These are phyloP conservation scores for Chaetorhynchus papuensis DNA, from an alignment of 2,113 vertebrate species.

Conservation along the genomic window DNA sequence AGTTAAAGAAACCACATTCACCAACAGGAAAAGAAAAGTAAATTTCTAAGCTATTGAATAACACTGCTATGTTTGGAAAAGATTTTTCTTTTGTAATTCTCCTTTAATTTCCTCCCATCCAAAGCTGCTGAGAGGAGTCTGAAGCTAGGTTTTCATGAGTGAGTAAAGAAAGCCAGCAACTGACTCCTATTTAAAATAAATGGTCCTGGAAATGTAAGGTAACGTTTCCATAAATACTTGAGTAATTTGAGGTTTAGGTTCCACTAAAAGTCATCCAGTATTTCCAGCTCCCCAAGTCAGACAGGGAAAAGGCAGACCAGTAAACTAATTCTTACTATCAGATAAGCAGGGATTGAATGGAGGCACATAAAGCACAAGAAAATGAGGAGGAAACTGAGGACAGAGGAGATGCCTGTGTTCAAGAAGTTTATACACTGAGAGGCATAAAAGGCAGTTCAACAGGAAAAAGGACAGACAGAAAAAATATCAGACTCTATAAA, in stretches of 20 bases:
- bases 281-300: not conserved
- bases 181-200: constrained; percentile 29
- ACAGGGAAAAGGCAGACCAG: not conserved
- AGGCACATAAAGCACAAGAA: not conserved
- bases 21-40: constrained; percentile 35
- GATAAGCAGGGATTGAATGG: not conserved
- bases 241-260: constrained; percentile 23
- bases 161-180: not conserved
- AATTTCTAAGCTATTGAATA: constrained; percentile 54
- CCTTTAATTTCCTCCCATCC: constrained; percentile 45
- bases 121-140: constrained; percentile 5
- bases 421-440: not conserved
- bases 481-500: not conserved
- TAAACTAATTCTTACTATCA: not conserved
- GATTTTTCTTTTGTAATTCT: constrained; percentile 39
- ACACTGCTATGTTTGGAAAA: constrained; percentile 48
- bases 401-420: not conserved
- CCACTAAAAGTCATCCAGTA: not conserved
- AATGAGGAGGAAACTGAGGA: not conserved
- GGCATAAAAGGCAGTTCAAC: not conserved
- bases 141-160: constrained; percentile 13
- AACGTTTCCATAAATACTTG: constrained; percentile 6
- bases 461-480: not conserved
- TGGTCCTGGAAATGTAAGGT: constrained; percentile 12
- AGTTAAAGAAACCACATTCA: constrained; percentile 45